A percentile compares a stretch with the other conserved stretches of the same genome.
These are phyloP conservation scores for Pyrgilauda ruficollis DNA, from an alignment of 2,113 vertebrate species.

Conservation along the genomic window DNA sequence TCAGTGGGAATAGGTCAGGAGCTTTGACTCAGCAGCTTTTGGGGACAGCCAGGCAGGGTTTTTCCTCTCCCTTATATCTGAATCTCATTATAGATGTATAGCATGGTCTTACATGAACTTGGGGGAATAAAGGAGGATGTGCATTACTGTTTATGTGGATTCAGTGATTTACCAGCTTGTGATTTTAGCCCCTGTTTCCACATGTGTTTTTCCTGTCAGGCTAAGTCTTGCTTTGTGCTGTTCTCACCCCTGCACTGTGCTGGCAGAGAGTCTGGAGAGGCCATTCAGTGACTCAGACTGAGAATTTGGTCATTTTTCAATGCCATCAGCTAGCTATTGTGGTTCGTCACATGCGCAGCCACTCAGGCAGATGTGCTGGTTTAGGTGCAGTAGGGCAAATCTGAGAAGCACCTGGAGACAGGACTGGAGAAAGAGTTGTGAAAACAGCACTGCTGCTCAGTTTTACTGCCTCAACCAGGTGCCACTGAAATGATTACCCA, in stretches of 20 bases:
- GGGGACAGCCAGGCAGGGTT: background rate
- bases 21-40: background rate
- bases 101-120: background rate
- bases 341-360: background rate
- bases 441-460: background rate
- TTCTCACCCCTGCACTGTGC: background rate
- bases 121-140: accelerated
- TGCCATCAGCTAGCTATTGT: background rate
- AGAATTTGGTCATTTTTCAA: background rate
- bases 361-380: background rate
- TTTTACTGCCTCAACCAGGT: background rate
- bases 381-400: background rate
- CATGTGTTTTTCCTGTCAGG: background rate
- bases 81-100: background rate
- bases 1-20: background rate
- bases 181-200: background rate
- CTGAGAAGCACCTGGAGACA: background rate
- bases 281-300: background rate
- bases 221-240: background rate
- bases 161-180: background rate
- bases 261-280: background rate
- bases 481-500: background rate
- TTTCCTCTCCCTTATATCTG: background rate
- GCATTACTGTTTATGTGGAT: background rate
- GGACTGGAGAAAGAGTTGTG: background rate